These are phyloP conservation scores for Paraescarpia echinospica DNA, from an alignment of 1,140 invertebrate species.

Conservation along the genomic window DNA sequence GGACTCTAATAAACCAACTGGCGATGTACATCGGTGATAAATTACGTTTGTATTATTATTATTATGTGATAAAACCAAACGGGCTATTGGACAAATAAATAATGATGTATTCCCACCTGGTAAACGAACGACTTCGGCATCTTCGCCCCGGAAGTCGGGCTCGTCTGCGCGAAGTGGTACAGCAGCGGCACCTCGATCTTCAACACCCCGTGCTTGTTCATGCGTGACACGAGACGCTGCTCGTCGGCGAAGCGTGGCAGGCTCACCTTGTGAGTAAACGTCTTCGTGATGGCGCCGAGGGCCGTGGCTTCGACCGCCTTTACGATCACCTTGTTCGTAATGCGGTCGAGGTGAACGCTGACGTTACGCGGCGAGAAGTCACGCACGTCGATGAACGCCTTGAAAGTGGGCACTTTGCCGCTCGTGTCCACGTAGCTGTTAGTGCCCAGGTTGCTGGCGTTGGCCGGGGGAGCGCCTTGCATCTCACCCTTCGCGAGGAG, in stretches of 20 bases:
- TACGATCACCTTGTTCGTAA: slow-evolving; percentile 21
- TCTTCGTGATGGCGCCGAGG: slow-evolving; percentile 12
- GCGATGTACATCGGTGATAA: too few species aligned
- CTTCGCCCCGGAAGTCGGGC: not conserved
- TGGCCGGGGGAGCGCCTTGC: not conserved
- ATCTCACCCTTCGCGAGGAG: not conserved
- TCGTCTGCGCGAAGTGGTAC: slow-evolving; percentile 12
- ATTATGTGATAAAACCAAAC: too few species aligned
- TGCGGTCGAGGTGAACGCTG: slow-evolving; percentile 10
- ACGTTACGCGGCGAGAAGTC: slow-evolving; percentile 4
- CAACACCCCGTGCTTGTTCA: slow-evolving; percentile 23
- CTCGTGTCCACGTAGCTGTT: slow-evolving; percentile 23
- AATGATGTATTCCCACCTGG: not conserved
- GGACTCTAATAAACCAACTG: too few species aligned
- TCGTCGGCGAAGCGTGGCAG: slow-evolving; percentile 30
- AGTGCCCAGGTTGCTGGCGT: not conserved
- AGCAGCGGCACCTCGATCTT: slow-evolving; percentile 26
- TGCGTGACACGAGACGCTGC: not conserved
- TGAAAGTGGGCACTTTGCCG: slow-evolving; percentile 7
- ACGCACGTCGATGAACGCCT: slow-evolving; percentile 9
- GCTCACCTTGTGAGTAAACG: slow-evolving; percentile 25
- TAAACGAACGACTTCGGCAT: slow-evolving; percentile 20
- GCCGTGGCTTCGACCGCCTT: not conserved
- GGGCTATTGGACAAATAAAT: not conserved
- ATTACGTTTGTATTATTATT: too few species aligned